These are phyloP conservation scores for Heliconius cydno DNA, from an alignment of 2,888 invertebrate species.

Conservation along the genomic window DNA sequence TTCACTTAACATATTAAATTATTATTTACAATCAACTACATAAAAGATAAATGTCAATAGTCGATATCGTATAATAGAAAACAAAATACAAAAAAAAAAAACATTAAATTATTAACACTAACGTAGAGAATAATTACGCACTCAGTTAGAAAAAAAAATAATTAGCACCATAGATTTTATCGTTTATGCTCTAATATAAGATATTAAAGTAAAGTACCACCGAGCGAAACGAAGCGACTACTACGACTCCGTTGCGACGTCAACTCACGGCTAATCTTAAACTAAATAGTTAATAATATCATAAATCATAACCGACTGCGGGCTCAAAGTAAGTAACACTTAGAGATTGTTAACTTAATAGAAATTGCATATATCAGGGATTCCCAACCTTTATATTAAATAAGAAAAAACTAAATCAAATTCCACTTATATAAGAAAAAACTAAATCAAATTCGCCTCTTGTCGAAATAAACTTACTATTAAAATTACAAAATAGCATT, in stretches of 20 bases:
- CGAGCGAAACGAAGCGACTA: not conserved
- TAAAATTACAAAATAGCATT: not conserved
- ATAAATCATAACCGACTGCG: constrained; percentile 21
- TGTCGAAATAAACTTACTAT: not conserved
- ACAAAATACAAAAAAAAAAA: constrained; percentile 10
- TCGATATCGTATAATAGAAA: constrained; percentile 17
- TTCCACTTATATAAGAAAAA: not conserved
- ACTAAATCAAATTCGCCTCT: constrained; percentile 1
- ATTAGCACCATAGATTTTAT: constrained; percentile 55
- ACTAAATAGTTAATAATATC: constrained; percentile 25
- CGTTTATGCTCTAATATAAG: constrained; percentile 36
- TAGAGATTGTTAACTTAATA: not conserved
- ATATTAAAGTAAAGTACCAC: not conserved
- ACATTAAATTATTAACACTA: constrained; percentile 39
- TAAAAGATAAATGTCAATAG: constrained; percentile 12
- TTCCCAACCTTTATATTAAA: not conserved
- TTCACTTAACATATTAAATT: not conserved
- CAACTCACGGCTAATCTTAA: not conserved
- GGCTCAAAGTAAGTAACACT: not conserved
- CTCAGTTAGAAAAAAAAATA: constrained; percentile 52
- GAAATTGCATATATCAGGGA: not conserved
- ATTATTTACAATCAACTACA: constrained; percentile 14
- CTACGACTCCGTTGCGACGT: not conserved
- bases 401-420: not conserved
- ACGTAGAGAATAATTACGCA: constrained; percentile 36